These are phyloP conservation scores for Brachypteracias leptosomus DNA, from an alignment of 2,113 vertebrate genomes.

Conservation along the genomic window DNA sequence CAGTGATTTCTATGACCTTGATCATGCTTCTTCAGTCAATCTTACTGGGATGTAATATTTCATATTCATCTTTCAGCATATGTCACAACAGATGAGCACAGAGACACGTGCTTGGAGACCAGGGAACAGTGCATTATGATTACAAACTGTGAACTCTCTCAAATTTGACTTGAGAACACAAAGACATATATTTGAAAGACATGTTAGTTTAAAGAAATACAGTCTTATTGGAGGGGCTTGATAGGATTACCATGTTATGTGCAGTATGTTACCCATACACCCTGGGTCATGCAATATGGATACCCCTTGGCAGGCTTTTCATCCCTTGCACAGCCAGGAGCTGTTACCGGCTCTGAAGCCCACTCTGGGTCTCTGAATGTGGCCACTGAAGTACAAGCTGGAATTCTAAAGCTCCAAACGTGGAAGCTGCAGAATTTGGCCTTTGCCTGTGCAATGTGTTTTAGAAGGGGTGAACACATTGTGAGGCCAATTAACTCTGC, in stretches of 20 bases:
- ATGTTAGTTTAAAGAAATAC: not conserved
- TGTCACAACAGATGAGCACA: not conserved
- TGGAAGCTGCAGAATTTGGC: not conserved
- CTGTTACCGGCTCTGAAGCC: not conserved
- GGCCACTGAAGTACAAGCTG: not conserved
- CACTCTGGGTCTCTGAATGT: accelerated
- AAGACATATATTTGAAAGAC: not conserved
- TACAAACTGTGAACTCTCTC: not conserved
- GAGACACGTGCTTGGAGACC: not conserved
- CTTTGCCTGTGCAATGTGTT: not conserved
- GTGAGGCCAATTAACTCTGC: not conserved
- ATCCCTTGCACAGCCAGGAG: not conserved
- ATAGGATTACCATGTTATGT: accelerated
- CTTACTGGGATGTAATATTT: not conserved
- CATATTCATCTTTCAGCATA: not conserved
- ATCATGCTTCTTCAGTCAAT: not conserved
- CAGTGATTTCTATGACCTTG: not conserved
- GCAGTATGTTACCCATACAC: not conserved
- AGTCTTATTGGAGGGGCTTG: not conserved
- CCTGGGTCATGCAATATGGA: not conserved
- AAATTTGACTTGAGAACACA: not conserved
- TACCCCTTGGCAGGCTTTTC: not conserved
- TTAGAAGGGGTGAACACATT: not conserved
- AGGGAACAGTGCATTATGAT: not conserved
- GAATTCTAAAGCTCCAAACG: not conserved